Base-by-base conservation (phyloP, 2,797 vertebrate genomes). In the Poeciliopsis paucimaculata region DNA sequence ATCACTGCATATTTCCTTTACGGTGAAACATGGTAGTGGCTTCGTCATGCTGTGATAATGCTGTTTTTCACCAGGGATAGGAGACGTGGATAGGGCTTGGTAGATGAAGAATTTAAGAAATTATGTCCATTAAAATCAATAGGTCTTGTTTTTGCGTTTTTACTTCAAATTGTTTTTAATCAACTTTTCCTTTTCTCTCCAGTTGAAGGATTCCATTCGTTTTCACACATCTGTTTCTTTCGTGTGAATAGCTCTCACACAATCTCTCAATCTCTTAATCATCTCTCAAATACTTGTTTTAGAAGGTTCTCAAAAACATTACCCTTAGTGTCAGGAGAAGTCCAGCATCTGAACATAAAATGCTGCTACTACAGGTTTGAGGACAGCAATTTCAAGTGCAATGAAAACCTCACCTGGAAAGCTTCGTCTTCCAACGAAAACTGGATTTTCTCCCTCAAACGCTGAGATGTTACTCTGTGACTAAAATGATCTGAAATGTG, bases 231-330 rank as follows among this genome's bases (percentile, higher is more conserved):
- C 36, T 31, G n/a, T 55, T 26, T 57, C 20, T 49, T 64, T 46
- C 75, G 77, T 23, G 1, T 45, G 41, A 72, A 76, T 81, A 62
- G 83, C 81, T 79, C 87, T 62, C 57, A 62, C n/a, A n/a, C 28
- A 62, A 62, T 5, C 57, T 84, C 55, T 73, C 72, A 62, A 72
- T 11, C 75, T 72, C 49, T 77, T 47, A 34, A 55, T 72, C n/a
- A 9, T 88, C 73, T 78, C 72, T 80, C 86, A 77, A 39, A 72
- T 43, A 73, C 60, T 41, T 57, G 39, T 80, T 78, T 26, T 77
- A 85, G 86, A 85, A 68, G 78, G 66, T 83, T 87, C 75, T 71
- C 62, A 68, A 72, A 89, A 86, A 84, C 16, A 53, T 75, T 82
- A 84, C 60, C 81, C 79, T 88, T 51, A 68, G 49, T 73, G 62